A percentile compares a stretch with the other conserved stretches of the same genome.
Evolutionary conservation across 2,797 vertebrate species (phyloP).

Genomic region (Limosa lapponica): DNA sequence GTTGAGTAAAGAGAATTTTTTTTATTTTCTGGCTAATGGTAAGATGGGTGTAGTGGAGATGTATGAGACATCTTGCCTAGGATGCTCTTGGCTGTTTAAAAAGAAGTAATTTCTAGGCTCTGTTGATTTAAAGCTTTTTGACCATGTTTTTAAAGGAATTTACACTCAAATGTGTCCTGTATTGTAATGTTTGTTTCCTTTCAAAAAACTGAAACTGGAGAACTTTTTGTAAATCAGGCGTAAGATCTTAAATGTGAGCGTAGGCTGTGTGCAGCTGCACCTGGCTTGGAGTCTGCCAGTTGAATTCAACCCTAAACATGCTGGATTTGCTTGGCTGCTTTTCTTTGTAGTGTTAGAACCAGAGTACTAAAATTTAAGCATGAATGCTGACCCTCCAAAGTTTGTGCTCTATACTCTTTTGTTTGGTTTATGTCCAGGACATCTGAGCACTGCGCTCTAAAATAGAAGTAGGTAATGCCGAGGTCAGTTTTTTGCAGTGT

Average conservation of each 20-base stretch:
- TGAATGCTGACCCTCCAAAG: background rate
- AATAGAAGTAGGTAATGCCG: background rate
- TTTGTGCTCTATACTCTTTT: background rate
- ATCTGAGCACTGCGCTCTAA: background rate
- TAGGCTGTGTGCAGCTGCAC: background rate
- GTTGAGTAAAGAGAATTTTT: background rate
- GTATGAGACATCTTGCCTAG: background rate
- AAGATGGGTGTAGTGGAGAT: background rate
- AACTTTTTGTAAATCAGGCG: background rate
- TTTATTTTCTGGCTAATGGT: background rate
- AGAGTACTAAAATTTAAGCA: background rate
- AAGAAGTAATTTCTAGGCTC: background rate
- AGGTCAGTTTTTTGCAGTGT: background rate
- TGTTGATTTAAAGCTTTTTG: background rate
- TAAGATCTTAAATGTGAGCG: background rate
- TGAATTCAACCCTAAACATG: background rate
- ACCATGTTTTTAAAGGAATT: background rate
- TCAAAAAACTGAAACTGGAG: background rate
- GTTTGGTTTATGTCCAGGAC: background rate
- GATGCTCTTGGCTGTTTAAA: background rate
- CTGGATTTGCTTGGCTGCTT: background rate
- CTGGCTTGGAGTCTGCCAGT: background rate
- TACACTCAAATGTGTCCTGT: background rate
- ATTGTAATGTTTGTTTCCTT: background rate
- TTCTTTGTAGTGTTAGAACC: background rate